These are phyloP conservation scores for Ceryle rudis DNA, from an alignment of 2,797 vertebrate species.

Conservation along the genomic window DNA sequence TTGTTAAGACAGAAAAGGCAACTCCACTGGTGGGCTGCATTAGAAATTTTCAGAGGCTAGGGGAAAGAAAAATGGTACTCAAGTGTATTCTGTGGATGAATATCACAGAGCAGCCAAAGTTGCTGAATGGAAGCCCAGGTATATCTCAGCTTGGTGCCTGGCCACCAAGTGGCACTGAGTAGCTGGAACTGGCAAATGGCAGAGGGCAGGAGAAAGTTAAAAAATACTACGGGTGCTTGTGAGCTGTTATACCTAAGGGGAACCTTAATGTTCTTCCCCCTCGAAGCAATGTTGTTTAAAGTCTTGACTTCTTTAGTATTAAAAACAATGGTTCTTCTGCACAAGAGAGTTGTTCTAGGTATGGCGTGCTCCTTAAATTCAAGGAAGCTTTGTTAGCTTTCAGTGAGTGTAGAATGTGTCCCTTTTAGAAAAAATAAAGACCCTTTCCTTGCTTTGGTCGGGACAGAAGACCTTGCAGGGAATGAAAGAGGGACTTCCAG, in stretches of 20 bases:
- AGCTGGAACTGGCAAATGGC: neutral
- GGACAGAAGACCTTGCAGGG: neutral
- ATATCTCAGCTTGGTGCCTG: neutral
- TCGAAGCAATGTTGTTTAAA: neutral
- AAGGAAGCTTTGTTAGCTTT: neutral
- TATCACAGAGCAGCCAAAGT: neutral
- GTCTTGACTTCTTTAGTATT: neutral
- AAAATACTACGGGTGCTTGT: neutral
- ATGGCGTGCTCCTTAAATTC: rapidly evolving
- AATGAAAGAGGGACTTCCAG: neutral
- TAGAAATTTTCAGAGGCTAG: neutral
- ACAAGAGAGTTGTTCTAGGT: neutral
- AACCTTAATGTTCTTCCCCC: neutral
- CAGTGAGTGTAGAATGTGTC: rapidly evolving
- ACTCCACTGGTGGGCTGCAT: rapidly evolving
- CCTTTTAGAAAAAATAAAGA: neutral
- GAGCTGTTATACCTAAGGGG: neutral
- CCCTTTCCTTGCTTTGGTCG: neutral
- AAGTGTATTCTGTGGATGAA: neutral
- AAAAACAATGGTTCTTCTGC: neutral
- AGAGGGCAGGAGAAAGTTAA: neutral
- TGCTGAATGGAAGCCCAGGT: neutral
- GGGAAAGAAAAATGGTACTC: neutral
- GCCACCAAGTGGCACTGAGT: neutral
- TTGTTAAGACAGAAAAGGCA: neutral